Percentiles rank a stretch among this genome's conserved stretches.
These are phyloP conservation scores for Muricea muricata DNA, from an alignment of 92 coral and sea anemone species.

Conservation along the genomic window DNA sequence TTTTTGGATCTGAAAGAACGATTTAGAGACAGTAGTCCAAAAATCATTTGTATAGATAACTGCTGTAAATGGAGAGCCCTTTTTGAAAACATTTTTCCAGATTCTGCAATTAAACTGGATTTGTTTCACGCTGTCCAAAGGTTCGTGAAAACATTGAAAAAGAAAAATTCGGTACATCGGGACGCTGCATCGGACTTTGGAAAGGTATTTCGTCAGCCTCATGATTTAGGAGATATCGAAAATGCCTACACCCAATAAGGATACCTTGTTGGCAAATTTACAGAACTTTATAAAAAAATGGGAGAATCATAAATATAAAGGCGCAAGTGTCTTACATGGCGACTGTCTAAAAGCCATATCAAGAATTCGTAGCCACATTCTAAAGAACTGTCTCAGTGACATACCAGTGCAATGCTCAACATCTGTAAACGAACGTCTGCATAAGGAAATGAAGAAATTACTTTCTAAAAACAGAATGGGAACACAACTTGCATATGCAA, in stretches of 20 bases:
- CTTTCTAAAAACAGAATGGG: constrained; percentile 26
- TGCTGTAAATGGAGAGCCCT: constrained; percentile 16
- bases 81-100: constrained; percentile 6
- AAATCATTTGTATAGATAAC: constrained; percentile 41
- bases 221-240: constrained; percentile 1
- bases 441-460: constrained; percentile 41
- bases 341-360: background rate
- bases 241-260: background rate
- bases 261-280: background rate
- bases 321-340: background rate
- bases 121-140: constrained; percentile 40
- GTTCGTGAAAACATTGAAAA: constrained; percentile 22
- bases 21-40: background rate
- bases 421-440: constrained; percentile 29
- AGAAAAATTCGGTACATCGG: constrained; percentile 25
- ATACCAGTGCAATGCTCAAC: constrained; percentile 39
- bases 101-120: constrained; percentile 4
- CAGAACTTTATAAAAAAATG: background rate
- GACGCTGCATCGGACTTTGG: constrained; percentile 6
- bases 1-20: background rate
- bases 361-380: constrained; percentile 29
- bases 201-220: constrained; percentile 14
- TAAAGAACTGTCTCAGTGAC: constrained; percentile 34
- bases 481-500: constrained; percentile 20
- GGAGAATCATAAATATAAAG: background rate